Base-by-base conservation (phyloP, 1,140 invertebrate genomes). In the Orius laevigatus region DNA sequence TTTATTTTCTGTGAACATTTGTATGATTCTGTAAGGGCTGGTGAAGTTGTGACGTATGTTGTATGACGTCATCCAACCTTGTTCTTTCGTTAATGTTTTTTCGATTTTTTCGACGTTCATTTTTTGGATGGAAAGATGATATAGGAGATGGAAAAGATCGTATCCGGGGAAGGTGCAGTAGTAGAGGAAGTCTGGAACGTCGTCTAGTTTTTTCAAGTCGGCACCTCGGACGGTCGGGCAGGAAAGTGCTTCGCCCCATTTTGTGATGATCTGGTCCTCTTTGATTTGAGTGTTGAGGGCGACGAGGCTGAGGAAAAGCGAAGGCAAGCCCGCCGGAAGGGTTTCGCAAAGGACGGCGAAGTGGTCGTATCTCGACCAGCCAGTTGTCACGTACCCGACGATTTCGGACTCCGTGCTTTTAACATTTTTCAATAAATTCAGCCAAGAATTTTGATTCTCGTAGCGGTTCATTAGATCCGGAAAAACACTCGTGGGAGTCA, bases 291-390 rank as follows among this genome's bases (percentile, higher is more conserved):
- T 40, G 45, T 46, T 25, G n/a, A 20, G 16, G 59, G 54, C 12
- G 63, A 50, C 46, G 49, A 70, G 57, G 60, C 63, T 70, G 9
- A 65, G 67, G 19, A 75, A 56, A 3, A 65, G 49, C 8, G 63
- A 65, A 4, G 79, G 78, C n/a, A 81, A 56, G 9, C 67, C 72
- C 16, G 70, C 68, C 10, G 79, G 79, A 6, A 81, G 57, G 6
- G 80, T 59, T 57, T 81, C 78, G 64, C 75, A 77, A 3, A 80
- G 58, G 5, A 75, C 65, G 12, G 74, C 69, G 64, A 78, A 78
- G 59, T 81, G 78, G 56, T 81, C 78, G 60, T 79, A 51, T 10
- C 56, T 25, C 4, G 52, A 52, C 56, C 56, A 57, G 3, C 56
- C 56, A 14, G 56, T 57, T 5, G 55, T 31, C 15, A 55, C 50